Evolutionary conservation across 2,888 invertebrate genomes (phyloP), one percentile per base, ranked within the genome.

Genomic region (Apamea epomidion): DNA sequence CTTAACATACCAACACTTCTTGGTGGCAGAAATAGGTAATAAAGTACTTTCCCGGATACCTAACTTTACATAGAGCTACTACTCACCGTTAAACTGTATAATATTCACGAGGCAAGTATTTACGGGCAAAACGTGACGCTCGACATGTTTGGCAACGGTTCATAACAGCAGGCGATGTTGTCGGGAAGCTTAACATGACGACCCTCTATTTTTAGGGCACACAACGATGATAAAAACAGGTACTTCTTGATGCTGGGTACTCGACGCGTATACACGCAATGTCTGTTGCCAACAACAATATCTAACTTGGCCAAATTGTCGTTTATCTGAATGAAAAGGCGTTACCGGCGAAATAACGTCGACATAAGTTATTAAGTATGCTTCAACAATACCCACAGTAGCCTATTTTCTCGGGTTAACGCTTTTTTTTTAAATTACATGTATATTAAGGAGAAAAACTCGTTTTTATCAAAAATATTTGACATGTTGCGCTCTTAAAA

Each of bases 41-140:
- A 51, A 16, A 45, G 25, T 72, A 51, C 37, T 37, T 54, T 7
- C 21, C 16, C 29, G 2, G 7, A 74, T 10, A 21, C 54, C 12
- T 29, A 54, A 4, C 25, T 32, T 58, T 25, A 12, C 7, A 48
- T n/a, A 71, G 8, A 71, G n/a, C 25, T n/a, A 12, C 25, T n/a
- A 74, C 10, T n/a, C 10, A 60, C 1, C n/a, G n/a, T 37, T 62
- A 29, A 37, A 14, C 16, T 12, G 2, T 54, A 32, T 67, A n/a
- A 68, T 78, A 65, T 78, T 68, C 58, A 79, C 18, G 37, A 18
- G 8, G 3, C 45, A 79, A 58, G 12, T 42, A 80, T 69, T 60
- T 60, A 79, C 21, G 69, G 37, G 29, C 37, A 37, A 70, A 70
- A 80, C 37, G 58, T 58, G 68, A 58, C 58, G n/a, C 45, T 58